Conservation (phyloP, 1,140 invertebrate genomes). For the Tetragnatha versicolor region DNA sequence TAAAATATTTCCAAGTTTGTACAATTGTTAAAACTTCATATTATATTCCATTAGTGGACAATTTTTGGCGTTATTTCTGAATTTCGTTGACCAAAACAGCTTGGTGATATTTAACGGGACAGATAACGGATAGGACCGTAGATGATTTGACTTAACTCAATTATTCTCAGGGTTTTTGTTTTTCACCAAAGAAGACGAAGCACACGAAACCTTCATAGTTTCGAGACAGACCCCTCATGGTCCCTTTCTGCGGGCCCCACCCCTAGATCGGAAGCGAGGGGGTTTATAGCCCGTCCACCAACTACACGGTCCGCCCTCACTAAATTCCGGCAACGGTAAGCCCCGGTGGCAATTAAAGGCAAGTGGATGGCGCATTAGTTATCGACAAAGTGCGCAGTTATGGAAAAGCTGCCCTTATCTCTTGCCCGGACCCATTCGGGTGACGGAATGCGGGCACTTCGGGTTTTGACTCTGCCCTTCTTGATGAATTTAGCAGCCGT, state of each 20-base stretch:
- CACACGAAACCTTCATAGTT: not conserved
- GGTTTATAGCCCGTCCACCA: slow-evolving; percentile 22
- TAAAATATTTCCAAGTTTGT: no score
- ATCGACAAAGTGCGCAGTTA: slow-evolving; percentile 20
- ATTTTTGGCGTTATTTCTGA: no score
- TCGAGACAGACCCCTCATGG: not conserved
- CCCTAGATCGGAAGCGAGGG: not conserved
- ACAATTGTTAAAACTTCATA: no score
- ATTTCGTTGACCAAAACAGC: no score
- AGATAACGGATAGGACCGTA: no score
- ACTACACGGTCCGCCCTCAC: not conserved
- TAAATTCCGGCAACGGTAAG: slow-evolving; percentile 11
- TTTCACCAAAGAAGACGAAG: not conserved
- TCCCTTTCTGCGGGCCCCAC: not conserved
- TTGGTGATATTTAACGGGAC: no score
- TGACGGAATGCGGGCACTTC: not conserved
- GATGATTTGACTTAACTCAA: no score
- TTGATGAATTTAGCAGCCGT: not conserved
- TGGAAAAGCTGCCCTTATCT: slow-evolving; percentile 21
- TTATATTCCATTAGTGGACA: no score
- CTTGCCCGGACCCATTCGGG: not conserved
- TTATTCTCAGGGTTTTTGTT: no score
- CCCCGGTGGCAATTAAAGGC: slow-evolving; percentile 13
- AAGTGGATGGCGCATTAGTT: slow-evolving; percentile 23
- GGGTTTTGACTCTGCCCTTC: not conserved